Conservation (phyloP, 2,797 vertebrate genomes). For the Enteromius thamalakanensis region DNA sequence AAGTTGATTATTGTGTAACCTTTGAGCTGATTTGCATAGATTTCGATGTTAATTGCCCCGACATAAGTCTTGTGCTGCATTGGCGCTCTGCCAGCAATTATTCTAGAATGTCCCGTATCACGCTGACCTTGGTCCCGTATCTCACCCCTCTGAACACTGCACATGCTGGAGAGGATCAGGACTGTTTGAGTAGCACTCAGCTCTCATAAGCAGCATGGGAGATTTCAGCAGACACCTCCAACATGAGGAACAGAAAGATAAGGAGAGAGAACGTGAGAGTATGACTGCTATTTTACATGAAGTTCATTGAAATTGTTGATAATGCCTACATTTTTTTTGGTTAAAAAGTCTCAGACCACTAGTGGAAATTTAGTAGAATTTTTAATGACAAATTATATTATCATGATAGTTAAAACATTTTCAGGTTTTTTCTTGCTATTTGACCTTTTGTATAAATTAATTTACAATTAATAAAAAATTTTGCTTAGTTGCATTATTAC, state of each 20-base stretch:
- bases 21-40: constrained; percentile 18
- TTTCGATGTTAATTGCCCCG: constrained; percentile 8
- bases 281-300: neutral
- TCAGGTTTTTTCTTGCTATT: neutral
- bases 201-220: constrained; percentile 28
- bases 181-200: constrained; percentile 18
- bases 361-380: neutral
- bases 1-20: constrained; percentile 21
- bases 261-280: neutral
- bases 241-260: constrained; percentile 14
- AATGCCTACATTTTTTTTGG: neutral
- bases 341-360: neutral
- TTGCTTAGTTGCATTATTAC: neutral
- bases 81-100: constrained; percentile 26
- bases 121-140: constrained; percentile 44
- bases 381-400: neutral
- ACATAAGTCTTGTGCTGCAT: constrained; percentile 21
- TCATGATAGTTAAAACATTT: neutral
- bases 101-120: constrained; percentile 35
- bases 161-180: constrained; percentile 28
- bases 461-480: neutral
- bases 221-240: constrained; percentile 25
- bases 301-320: neutral
- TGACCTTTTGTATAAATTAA: neutral
- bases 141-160: constrained; percentile 37